Evolutionary conservation across 1,140 invertebrate genomes (phyloP), one percentile per base, ranked within the genome.

Genomic region (Armadillidium nasatum): DNA sequence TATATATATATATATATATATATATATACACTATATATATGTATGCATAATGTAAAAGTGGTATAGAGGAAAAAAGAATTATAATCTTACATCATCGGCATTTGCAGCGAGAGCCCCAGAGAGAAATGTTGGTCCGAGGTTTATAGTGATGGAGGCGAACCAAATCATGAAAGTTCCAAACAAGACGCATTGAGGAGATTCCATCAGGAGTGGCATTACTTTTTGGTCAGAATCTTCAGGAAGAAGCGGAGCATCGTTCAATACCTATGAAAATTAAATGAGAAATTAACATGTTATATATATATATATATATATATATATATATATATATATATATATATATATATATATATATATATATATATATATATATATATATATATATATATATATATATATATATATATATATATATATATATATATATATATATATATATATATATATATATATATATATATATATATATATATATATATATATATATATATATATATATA

Each of bases 141-240:
- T 95, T 83, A 96, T 93, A 10, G 94, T 94, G 82, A 95, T 83
- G 74, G 85, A 86, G 13, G 85, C 85, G 73, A 82, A 82, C 94
- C 94, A 95, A 82, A 95, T 95, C 90, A 95, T 95, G 85, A 93
- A 93, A 43, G 93, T 91, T 13, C 93, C 94, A 85, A 95, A 96
- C 23, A 94, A 87, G 7, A 95, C 92, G 85, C 94, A 96, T 87
- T 94, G 90, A 0, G 91, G 91, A 66, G 90, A 91, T 83, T 93
- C 92, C 89, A 92, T 90, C 67, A 93, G 86, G 72, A 91, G 84
- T 3, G 90, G 90, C 3, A 82, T 82, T 23, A 69, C 75, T 69
- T 82, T 80, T 21, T 82, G 81, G 74, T 83, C 83, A 19, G 84
- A 82, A 75, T 85, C 83, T 76, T 87, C 90, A 0, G 93, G 92